Percentiles rank a stretch among this genome's conserved stretches.
Conservation (phyloP, 2,113 vertebrate species). For the Melanerpes aurifrons region DNA sequence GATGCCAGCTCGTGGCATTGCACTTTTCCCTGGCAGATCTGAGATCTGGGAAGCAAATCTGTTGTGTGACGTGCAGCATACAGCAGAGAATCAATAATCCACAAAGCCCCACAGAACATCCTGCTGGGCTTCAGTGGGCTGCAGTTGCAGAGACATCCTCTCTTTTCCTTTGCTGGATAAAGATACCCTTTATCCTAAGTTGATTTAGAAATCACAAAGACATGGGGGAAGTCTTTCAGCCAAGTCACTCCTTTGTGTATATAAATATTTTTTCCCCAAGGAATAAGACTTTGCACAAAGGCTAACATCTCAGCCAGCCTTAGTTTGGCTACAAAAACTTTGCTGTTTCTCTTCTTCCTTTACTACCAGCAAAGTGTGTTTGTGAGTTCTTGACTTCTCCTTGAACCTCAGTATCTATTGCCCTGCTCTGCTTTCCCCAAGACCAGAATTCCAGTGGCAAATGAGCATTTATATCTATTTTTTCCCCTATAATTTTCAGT, state of each 20-base stretch:
- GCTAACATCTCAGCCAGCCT: not conserved
- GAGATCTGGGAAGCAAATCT: not conserved
- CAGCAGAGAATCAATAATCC: not conserved
- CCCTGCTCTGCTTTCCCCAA: constrained; percentile 12
- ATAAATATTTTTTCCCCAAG: not conserved
- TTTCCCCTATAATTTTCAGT: constrained; percentile 3
- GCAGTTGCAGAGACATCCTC: not conserved
- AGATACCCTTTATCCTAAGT: not conserved
- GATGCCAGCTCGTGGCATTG: not conserved
- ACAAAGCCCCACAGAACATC: not conserved
- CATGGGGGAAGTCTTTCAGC: not conserved
- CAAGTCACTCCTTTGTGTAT: not conserved
- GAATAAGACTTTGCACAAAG: not conserved
- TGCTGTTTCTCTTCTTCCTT: constrained; percentile 8
- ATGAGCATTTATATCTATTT: not conserved
- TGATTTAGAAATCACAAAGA: constrained; percentile 4
- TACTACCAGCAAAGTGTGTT: not conserved
- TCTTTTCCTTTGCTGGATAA: not conserved
- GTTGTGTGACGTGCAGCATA: not conserved
- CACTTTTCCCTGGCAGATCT: not conserved
- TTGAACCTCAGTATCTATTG: constrained; percentile 24
- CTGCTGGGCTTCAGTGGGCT: not conserved
- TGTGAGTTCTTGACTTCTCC: constrained; percentile 42
- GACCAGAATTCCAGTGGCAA: constrained; percentile 15
- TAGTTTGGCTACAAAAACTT: not conserved